Percentiles rank a stretch among this genome's conserved stretches.
phyloP scores from a whole-genome alignment of 1,140 invertebrate genomes.

The Anastatus disparis region DNA sequence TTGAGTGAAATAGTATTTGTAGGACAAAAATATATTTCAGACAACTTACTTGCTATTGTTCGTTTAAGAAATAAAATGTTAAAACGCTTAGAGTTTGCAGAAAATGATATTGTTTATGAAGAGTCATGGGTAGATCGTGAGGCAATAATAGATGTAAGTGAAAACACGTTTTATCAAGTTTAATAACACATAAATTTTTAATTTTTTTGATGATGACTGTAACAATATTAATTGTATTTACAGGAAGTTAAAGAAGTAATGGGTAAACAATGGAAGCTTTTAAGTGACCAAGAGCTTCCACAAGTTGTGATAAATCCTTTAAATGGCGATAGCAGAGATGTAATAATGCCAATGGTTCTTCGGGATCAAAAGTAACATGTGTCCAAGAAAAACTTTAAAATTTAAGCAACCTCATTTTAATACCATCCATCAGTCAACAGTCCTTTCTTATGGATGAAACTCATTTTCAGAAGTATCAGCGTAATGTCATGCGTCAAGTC shows the following conservation, averaged over 20 bases:
- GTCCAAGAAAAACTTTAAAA: too few species aligned
- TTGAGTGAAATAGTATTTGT: conserved; percentile 73
- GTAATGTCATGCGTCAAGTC: conserved; percentile 48
- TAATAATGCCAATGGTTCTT: conserved; percentile 65
- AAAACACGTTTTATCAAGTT: neutral
- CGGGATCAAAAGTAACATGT: conserved; percentile 59
- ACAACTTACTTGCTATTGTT: conserved; percentile 77
- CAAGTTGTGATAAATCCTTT: conserved; percentile 62
- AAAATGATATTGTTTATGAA: conserved; percentile 64
- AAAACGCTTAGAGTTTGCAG: conserved; percentile 73
- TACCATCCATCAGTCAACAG: conserved; percentile 42
- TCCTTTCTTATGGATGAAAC: conserved; percentile 42
- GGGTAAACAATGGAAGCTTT: conserved; percentile 58
- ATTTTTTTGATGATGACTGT: neutral
- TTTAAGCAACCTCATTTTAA: conserved; percentile 43
- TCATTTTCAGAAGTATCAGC: conserved; percentile 49
- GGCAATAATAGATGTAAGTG: conserved; percentile 54
- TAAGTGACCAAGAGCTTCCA: conserved; percentile 60
- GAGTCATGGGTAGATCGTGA: conserved; percentile 50
- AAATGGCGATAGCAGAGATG: conserved; percentile 61
- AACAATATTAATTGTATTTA: conserved; percentile 13
- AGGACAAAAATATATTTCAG: conserved; percentile 73
- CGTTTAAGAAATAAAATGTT: conserved; percentile 72
- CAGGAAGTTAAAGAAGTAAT: conserved; percentile 64
- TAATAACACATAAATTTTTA: neutral